These are phyloP conservation scores for Corythucha ciliata DNA, from an alignment of 2,888 invertebrate species.

Conservation along the genomic window DNA sequence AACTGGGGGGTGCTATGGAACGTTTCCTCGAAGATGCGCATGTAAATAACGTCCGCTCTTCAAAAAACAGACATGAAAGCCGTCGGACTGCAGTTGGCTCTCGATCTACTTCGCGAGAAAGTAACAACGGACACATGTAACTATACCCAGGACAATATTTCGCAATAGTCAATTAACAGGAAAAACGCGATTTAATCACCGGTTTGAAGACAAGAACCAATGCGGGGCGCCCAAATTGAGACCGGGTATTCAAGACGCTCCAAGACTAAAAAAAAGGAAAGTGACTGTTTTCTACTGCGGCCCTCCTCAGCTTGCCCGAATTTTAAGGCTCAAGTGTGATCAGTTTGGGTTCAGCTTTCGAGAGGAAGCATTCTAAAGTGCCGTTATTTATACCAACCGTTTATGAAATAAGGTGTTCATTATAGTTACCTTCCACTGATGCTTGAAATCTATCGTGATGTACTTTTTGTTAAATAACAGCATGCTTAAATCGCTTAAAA, in stretches of 20 bases:
- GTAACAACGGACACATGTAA: conserved; percentile 45
- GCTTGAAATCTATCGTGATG: too few relatives aligned
- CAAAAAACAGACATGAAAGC: conserved; percentile 92
- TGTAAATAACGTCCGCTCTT: conserved; percentile 91
- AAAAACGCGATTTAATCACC: conserved; percentile 83
- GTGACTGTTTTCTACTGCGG: conserved; percentile 94
- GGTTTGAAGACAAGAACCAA: conserved; percentile 87
- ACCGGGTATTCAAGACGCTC: conserved; percentile 82
- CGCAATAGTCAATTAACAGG: conserved; percentile 51
- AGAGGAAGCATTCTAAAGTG: conserved; percentile 68
- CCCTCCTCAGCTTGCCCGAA: conserved; percentile 71
- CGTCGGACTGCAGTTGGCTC: conserved; percentile 79
- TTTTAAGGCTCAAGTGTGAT: conserved; percentile 74
- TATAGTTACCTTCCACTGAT: too few relatives aligned
- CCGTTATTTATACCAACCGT: too few relatives aligned
- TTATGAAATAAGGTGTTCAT: too few relatives aligned
- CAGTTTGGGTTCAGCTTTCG: conserved; percentile 80
- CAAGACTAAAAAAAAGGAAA: conserved; percentile 73
- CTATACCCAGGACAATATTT: neutral
- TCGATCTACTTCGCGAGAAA: conserved; percentile 84
- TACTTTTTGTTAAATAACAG: too few relatives aligned
- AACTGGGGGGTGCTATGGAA: conserved; percentile 71
- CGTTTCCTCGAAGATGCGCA: conserved; percentile 92
- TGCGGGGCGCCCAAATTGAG: conserved; percentile 91
- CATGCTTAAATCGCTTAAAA: too few relatives aligned